Base-by-base conservation (phyloP, 1,140 invertebrate genomes). In the Pseudoatta argentina region DNA sequence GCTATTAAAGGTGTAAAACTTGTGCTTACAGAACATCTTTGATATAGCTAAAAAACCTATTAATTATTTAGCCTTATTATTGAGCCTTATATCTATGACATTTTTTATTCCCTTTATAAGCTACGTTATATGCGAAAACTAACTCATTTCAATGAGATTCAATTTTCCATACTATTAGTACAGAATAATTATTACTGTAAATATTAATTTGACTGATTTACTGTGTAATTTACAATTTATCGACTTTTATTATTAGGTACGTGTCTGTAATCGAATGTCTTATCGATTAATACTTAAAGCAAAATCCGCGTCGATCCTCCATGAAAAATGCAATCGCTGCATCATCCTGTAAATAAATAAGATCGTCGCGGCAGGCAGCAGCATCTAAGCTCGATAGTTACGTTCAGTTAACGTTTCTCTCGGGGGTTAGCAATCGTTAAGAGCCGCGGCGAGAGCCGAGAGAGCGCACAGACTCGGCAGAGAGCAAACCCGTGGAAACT, bases 401-500 rank as follows among this genome's bases (percentile, higher is more conserved):
- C 48, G 48, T 14, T 14, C 48, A 51, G 12, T 51, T 51, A 51
- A 14, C 14, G 48, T 51, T 14, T 57, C 57, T 63, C 57, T 8
- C 21, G 57, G 48, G 30, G 21, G 30, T 69, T 71, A 55, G 64
- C 64, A 81, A 7, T 81, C 77, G 64, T 81, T 81, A 71, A 81
- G 64, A 51, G 48, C 3, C 30, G 48, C 30, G 30, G 30, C 30
- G 30, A 34, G 30, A 34, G 30, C 30, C 30, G 30, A 34, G 30
- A 34, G 48, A 51, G 48, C 14, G 30, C 51, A 24, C 24, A 34
- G 61, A 64, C 61, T 78, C 48, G 51, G 53, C 55, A 21, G 18
- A 55, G 78, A 67, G 57, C 30, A 44, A 51, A 51, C 55, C 24
- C 67, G 64, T 55, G 77, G 79, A 82, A 82, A 82, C 79, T 82